Base-by-base conservation (phyloP, 2,113 vertebrate species). In the Chelonoidis abingdonii region DNA sequence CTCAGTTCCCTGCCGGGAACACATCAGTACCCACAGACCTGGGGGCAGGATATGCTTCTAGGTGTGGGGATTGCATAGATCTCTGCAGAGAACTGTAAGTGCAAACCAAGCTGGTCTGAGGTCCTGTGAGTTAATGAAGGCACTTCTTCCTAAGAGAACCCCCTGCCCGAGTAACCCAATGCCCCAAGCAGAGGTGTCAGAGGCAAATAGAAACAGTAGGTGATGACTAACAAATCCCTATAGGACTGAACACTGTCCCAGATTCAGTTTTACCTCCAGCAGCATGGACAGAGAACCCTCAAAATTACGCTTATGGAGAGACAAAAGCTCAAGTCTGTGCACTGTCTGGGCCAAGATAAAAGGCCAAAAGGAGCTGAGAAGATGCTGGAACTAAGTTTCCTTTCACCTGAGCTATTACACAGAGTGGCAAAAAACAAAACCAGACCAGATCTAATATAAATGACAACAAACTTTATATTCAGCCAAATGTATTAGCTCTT, bases 281-380 rank as follows among this genome's bases (percentile, higher is more conserved):
- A 92, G 57, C 29, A 9, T 47, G 91, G 91, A 59, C 44, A 85
- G 38, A 54, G 56, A 92, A 89, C 47, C 85, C 56, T 93, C 78
- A 75, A 57, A 87, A 80, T 31, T 53, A 83, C 24, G 41, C 49
- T 65, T 57, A 8, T 13, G 57, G 82, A 27, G 22, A 81, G 21
- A 86, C 6, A 53, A 31, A 69, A 69, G 8, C 41, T 93, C 0
- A 0, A 52, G 52, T 47, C 52, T 83, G 22, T 83, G 81, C 56
- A 88, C 76, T 13, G 56, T 13, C 29, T 49, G 5, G 31, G 16
- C 12, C 53, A 10, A 11, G 75, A 82, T 50, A 19, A 82, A 65
- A 89, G 72, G 90, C 8, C 80, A 80, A 57, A 90, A 65, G 24
- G 14, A 52, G 10, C 7, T 53, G 12, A n/a, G 53, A 57, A 86